These are phyloP conservation scores for Drosophila busckii DNA, from an alignment of 1,140 invertebrate genomes.

Conservation along the genomic window DNA sequence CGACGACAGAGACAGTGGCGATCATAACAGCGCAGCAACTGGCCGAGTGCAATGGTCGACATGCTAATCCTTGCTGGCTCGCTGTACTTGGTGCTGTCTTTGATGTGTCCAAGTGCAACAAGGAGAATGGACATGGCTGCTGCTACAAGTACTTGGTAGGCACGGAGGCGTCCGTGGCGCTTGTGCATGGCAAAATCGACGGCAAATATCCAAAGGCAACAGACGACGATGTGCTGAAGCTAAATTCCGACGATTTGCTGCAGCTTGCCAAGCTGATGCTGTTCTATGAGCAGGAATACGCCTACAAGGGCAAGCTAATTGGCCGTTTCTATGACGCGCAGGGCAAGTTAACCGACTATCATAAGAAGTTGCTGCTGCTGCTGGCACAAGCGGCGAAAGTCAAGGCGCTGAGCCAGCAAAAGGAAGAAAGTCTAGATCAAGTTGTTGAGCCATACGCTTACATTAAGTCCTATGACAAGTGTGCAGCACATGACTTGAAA, in stretches of 20 bases:
- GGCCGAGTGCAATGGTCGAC: constrained; percentile 81
- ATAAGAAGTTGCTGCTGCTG: constrained; percentile 82
- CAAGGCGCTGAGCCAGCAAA: constrained; percentile 91
- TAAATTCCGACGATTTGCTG: constrained; percentile 85
- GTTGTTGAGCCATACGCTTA: no score
- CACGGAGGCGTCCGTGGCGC: constrained; percentile 92
- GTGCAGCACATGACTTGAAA: constrained; percentile 59
- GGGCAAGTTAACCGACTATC: constrained; percentile 87
- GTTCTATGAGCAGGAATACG: constrained; percentile 91
- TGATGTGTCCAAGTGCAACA: constrained; percentile 87
- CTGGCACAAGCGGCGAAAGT: constrained; percentile 82
- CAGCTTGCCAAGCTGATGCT: constrained; percentile 89
- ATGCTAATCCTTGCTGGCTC: constrained; percentile 83
- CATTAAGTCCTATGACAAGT: constrained; percentile 83
- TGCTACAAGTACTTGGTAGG: constrained; percentile 85
- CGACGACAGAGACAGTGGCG: neutral
- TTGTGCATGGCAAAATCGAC: constrained; percentile 94
- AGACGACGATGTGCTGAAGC: constrained; percentile 89
- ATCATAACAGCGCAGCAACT: constrained; percentile 81
- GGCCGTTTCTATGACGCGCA: constrained; percentile 90
- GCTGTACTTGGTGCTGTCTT: constrained; percentile 88
- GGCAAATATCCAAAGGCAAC: constrained; percentile 83
- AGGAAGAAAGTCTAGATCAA: constrained; percentile 77
- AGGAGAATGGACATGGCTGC: constrained; percentile 88
- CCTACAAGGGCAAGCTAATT: constrained; percentile 85